Evolutionary conservation across 2,888 invertebrate species (phyloP), one percentile per base, ranked within the genome.

Genomic region (Hirtodrosophila histrioides): DNA sequence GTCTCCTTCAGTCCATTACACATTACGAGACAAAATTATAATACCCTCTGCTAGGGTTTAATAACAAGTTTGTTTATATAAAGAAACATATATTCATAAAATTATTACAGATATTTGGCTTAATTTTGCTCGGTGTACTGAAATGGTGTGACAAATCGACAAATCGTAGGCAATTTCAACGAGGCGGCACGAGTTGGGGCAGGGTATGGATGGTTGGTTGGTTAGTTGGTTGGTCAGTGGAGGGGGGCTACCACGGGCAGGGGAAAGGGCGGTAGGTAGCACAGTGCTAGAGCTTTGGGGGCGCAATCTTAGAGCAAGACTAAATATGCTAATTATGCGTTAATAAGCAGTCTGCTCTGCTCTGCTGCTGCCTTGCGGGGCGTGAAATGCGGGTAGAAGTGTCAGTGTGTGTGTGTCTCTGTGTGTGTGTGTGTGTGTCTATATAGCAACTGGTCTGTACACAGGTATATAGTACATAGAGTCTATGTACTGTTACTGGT

Each of bases 291-390:
- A 57, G 69, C 69, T 62, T 62, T 51, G 60, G 68, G 68, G 60
- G 61, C 55, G 65, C 85, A 86, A 75, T 85, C 79, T 86, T 64
- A 49, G 73, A 65, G 66, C 82, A 65, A 65, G 70, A 76, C 82
- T 81, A 84, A 84, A 85, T 86, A 83, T 83, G 87, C 84, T 85
- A 85, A 85, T 85, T 85, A 85, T 83, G 84, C 84, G 86, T 85
- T 87, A 85, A 85, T 85, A 88, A 88, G 84, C 83, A 78, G 67
- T 37, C 70, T 57, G 40, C 44, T 57, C 41, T 33, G 24, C 35
- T 37, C 35, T 37, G 44, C 3, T 24, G 36, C 55, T 66, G 67
- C 57, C 57, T 60, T 54, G 49, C 63, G 65, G 62, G 44, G 53
- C 75, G 43, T 61, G 55, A 68, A 58, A 45, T 45, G 64, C 60